Conservation (phyloP, 2,797 vertebrate species). For the Scarus forsteni region DNA sequence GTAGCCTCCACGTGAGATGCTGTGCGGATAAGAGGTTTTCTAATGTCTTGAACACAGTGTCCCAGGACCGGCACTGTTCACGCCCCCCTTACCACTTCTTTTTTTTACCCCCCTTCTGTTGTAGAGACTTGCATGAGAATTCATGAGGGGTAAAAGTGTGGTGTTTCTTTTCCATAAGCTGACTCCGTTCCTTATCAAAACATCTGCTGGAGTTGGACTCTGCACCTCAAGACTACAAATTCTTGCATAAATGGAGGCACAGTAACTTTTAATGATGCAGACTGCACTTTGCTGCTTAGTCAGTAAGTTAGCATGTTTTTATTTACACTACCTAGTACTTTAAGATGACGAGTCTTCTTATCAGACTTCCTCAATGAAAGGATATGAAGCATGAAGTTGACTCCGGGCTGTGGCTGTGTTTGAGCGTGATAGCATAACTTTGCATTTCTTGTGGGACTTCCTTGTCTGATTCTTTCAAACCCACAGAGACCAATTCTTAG, state of each 20-base stretch:
- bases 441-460: neutral
- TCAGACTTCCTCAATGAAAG: constrained; percentile 18
- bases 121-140: constrained; percentile 6
- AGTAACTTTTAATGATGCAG: neutral
- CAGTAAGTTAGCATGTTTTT: neutral
- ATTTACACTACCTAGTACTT: neutral
- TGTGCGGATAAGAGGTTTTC: constrained; percentile 9
- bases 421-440: neutral
- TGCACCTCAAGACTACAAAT: neutral
- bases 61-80: constrained; percentile 22
- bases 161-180: neutral
- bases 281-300: constrained; percentile 9
- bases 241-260: neutral
- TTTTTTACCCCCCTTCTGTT: neutral
- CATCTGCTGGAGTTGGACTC: neutral
- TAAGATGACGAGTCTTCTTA: constrained; percentile 9
- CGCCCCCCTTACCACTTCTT: neutral
- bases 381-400: neutral
- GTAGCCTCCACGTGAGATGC: constrained; percentile 10
- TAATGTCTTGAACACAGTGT: constrained; percentile 48
- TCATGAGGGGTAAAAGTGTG: neutral
- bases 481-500: neutral
- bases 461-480: neutral
- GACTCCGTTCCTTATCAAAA: constrained; percentile 5
- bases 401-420: neutral